Evolutionary conservation across 2,888 invertebrate species (phyloP), one percentile per base, ranked within the genome.

Genomic region (Alsophila aescularia): DNA sequence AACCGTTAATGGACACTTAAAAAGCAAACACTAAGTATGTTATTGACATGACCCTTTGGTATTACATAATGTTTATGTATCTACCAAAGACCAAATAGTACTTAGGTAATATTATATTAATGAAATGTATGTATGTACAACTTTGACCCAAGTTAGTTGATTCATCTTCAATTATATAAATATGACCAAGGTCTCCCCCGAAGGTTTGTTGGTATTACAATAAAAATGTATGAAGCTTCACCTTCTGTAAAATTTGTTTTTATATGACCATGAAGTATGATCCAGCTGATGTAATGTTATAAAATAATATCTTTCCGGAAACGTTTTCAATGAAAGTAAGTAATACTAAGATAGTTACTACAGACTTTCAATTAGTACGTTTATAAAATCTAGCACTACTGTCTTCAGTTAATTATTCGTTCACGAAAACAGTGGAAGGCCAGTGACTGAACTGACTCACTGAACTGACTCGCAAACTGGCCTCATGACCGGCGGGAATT

Each of bases 1-100:
- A 50, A 50, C 42, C 52, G 40, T 54, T 53, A 44, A 39, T 51
- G 51, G 51, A 36, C 42, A 43, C 58, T 54, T 54, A 54, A 48
- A 52, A 34, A 41, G 40, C 16, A 51, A 50, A 53, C 47, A 55
- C 16, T 34, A 41, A 9, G 35, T 24, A 24, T 41, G 42, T 48
- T 42, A 52, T 52, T 52, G 52, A 52, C 37, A 21, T 58, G 42
- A 55, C 52, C 50, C 37, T 13, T 34, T 8, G 27, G 40, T 9
- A 27, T 55, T 58, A 45, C 55, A 50, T 40, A 50, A 55, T 31
- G 39, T 31, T 14, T 16, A 29, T 35, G 15, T 39, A 32, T 18
- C n/a, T 29, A 42, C 18, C 3, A 4, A 18, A 2, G 2, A 18
- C 18, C 5, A 4, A 18, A 5, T 18, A 18, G 12, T n/a, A 21